Base-by-base conservation (phyloP, 2,888 invertebrate species). In the Trissoscelio sp. region DNA sequence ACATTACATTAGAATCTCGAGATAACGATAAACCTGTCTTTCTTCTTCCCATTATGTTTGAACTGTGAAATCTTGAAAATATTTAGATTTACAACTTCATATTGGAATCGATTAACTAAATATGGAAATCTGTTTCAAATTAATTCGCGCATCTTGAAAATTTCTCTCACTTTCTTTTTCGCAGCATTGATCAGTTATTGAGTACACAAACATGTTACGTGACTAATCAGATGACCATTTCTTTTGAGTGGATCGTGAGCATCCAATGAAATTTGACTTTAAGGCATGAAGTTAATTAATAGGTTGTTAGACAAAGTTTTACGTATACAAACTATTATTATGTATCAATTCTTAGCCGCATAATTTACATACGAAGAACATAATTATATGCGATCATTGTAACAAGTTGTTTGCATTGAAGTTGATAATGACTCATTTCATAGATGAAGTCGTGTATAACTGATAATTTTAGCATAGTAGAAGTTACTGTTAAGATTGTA, bases 351-450 rank as follows among this genome's bases (percentile, higher is more conserved):
- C 77, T 67, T 48, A 44, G 46, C 28, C 44, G 46, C 31, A 22
- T 39, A 60, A 81, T 81, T 81, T 77, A 55, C 75, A 81, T 77
- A 57, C 66, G 75, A 67, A 72, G 67, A 81, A 72, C 75, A 60
- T 81, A 81, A 81, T 81, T 81, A 77, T 44, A 81, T 46, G 69
- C 64, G 66, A 81, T 72, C 75, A 51, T 67, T 81, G 75, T 81
- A 81, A 81, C 80, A 81, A 81, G 80, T 80, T 80, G 80, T 80
- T 75, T 80, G 80, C 80, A 80, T 80, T 80, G 80, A 80, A 70
- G 44, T 75, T 80, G 74, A 80, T 75, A 80, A 80, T 80, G 80
- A 80, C 69, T 80, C 80, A 80, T 75, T 70, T 75, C 80, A 80
- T 39, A 70, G 80, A 70, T 48, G 66, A 75, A 80, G 80, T 80